Percentiles rank a stretch among this genome's conserved stretches.
Evolutionary conservation across 2,888 invertebrate species (phyloP).

Genomic region (Caenorhabditis doughertyi): DNA sequence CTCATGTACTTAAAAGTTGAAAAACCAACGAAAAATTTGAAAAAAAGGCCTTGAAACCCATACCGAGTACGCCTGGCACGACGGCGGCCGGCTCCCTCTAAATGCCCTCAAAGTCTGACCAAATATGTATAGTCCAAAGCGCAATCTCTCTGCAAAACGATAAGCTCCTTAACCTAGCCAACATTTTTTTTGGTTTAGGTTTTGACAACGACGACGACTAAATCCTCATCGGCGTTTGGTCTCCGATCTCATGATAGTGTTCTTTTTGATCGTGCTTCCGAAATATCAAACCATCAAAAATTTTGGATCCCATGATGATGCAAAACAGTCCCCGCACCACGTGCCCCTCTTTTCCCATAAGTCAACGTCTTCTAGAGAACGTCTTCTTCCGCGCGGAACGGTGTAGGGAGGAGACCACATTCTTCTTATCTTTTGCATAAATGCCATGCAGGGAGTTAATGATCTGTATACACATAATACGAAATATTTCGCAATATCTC

Average conservation of each 20-base stretch:
- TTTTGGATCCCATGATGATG: conserved; percentile 3
- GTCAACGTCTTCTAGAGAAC: conserved; percentile 38
- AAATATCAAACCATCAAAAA: conserved; percentile 51
- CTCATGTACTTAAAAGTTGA: too few relatives aligned
- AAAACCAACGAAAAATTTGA: too few relatives aligned
- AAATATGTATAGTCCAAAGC: background rate
- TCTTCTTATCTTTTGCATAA: too few relatives aligned
- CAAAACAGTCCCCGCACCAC: conserved; percentile 25
- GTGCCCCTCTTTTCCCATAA: conserved; percentile 16
- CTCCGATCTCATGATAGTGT: conserved; percentile 47
- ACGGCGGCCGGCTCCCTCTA: too few relatives aligned
- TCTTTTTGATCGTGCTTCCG: conserved; percentile 3
- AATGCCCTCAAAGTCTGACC: conserved; percentile 1
- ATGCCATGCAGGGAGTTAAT: background rate
- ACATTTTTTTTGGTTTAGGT: background rate
- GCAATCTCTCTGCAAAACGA: conserved; percentile 15
- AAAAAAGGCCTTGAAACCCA: too few relatives aligned
- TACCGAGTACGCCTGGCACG: too few relatives aligned
- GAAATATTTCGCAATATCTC: conserved; percentile 54
- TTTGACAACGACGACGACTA: background rate
- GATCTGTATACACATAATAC: conserved; percentile 27
- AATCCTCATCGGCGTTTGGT: conserved; percentile 37
- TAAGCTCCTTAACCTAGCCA: conserved; percentile 29
- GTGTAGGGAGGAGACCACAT: too few relatives aligned
- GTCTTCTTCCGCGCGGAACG: conserved; percentile 38